phyloP scores from a whole-genome alignment of 2,888 invertebrate species.

The Panopea generosa region DNA sequence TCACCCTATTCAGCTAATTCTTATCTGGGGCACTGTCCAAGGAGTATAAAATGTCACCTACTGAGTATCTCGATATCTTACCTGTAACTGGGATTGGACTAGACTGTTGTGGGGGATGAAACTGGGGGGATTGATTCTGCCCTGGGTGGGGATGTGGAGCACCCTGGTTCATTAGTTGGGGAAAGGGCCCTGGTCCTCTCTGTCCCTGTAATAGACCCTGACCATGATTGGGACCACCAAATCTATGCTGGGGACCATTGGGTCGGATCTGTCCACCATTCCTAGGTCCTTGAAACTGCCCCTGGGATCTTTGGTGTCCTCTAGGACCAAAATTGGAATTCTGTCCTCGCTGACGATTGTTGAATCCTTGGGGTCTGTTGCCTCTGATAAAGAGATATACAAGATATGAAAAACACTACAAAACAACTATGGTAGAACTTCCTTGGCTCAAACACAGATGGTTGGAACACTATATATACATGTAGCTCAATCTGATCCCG shows the following conservation, averaged over 20 bases:
- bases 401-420: too few relatives aligned
- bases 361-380: constrained; percentile 17
- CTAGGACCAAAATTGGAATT: constrained; percentile 4
- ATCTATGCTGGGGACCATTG: constrained; percentile 1
- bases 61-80: too few relatives aligned
- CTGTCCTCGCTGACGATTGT: not conserved
- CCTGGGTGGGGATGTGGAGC: not conserved
- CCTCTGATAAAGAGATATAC: constrained; percentile 29
- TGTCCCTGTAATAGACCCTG: constrained; percentile 1
- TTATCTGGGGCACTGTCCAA: too few relatives aligned
- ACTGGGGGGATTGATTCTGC: not conserved
- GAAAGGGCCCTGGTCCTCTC: not conserved
- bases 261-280: not conserved
- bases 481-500: too few relatives aligned
- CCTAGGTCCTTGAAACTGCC: constrained; percentile 15
- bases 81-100: not conserved
- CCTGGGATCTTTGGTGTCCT: not conserved
- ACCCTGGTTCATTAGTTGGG: not conserved
- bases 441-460: too few relatives aligned
- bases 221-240: not conserved
- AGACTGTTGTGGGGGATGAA: not conserved
- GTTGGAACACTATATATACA: too few relatives aligned
- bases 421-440: too few relatives aligned
- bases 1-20: too few relatives aligned
- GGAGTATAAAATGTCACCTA: too few relatives aligned